Evolutionary conservation across 2,888 invertebrate species (phyloP).

Genomic region (Chrysomela aeneicollis): DNA sequence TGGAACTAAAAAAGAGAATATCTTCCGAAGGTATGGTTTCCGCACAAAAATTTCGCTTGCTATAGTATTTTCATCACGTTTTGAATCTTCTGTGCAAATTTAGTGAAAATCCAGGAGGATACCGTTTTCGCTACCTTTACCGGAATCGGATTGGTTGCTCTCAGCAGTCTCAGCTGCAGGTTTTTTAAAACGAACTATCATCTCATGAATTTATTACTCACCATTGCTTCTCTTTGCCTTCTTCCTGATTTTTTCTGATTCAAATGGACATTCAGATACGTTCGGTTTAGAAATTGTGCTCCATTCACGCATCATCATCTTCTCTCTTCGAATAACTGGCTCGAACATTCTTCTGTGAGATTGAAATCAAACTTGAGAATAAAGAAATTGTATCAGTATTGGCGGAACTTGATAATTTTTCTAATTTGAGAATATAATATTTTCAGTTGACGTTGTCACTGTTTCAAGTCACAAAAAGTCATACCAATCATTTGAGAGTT

Average conservation of each 20-base stretch:
- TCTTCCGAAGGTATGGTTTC: too few species aligned
- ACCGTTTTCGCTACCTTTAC: too few species aligned
- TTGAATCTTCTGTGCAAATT: too few species aligned
- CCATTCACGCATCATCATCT: constrained; percentile 56
- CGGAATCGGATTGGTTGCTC: too few species aligned
- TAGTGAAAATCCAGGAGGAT: too few species aligned
- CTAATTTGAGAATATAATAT: not conserved
- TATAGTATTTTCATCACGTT: too few species aligned
- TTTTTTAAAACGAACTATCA: constrained; percentile 36
- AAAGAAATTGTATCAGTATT: not conserved
- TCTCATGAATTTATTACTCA: not conserved
- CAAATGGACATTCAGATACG: constrained; percentile 25
- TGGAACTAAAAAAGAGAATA: too few species aligned
- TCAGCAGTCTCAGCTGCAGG: too few species aligned
- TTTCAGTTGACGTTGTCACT: not conserved
- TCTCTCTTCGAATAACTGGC: constrained; percentile 42
- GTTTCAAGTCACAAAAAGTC: not conserved
- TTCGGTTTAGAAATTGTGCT: constrained; percentile 52
- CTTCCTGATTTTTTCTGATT: not conserved
- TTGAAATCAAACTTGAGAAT: not conserved
- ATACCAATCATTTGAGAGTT: not conserved
- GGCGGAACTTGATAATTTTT: not conserved
- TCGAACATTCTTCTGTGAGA: constrained; percentile 40
- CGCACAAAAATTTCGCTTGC: too few species aligned
- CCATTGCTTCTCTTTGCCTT: not conserved